Conservation (phyloP, 2,888 invertebrate genomes). For the Phasia obesa region DNA sequence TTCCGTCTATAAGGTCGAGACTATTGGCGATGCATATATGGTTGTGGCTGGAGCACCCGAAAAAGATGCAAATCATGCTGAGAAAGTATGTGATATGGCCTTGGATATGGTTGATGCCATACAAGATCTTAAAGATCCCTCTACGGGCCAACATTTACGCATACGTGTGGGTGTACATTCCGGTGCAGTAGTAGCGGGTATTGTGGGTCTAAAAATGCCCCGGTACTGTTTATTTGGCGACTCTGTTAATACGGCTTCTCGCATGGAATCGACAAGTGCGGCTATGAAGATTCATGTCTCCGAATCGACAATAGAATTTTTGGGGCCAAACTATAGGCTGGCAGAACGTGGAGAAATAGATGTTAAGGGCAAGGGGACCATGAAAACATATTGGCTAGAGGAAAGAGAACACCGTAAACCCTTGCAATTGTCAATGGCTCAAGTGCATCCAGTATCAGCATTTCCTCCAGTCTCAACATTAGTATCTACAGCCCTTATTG, state of each 20-base stretch:
- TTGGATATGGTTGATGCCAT: conserved; percentile 97
- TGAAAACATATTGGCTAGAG: conserved; percentile 95
- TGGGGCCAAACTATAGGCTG: conserved; percentile 89
- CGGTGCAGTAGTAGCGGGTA: conserved; percentile 96
- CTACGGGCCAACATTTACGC: conserved; percentile 92
- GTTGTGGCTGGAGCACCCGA: conserved; percentile 98
- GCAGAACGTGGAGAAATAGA: conserved; percentile 92
- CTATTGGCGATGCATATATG: conserved; percentile 99
- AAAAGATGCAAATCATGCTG: conserved; percentile 94
- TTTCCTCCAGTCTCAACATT: conserved; percentile 61
- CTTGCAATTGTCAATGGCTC: conserved; percentile 77
- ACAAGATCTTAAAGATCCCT: conserved; percentile 94
- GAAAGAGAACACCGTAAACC: conserved; percentile 87
- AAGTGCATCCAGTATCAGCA: conserved; percentile 76
- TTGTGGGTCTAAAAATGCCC: conserved; percentile 97
- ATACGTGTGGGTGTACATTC: conserved; percentile 95
- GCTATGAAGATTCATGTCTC: conserved; percentile 98
- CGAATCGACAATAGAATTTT: conserved; percentile 90
- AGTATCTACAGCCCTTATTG: conserved; percentile 31
- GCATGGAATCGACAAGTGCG: conserved; percentile 96
- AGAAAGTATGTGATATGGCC: conserved; percentile 97
- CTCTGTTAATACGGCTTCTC: conserved; percentile 94
- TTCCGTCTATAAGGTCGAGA: conserved; percentile 98
- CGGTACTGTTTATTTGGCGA: conserved; percentile 88
- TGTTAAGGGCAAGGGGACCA: conserved; percentile 94